Evolutionary conservation across 2,113 vertebrate species (phyloP).

Genomic region (Procavia capensis): DNA sequence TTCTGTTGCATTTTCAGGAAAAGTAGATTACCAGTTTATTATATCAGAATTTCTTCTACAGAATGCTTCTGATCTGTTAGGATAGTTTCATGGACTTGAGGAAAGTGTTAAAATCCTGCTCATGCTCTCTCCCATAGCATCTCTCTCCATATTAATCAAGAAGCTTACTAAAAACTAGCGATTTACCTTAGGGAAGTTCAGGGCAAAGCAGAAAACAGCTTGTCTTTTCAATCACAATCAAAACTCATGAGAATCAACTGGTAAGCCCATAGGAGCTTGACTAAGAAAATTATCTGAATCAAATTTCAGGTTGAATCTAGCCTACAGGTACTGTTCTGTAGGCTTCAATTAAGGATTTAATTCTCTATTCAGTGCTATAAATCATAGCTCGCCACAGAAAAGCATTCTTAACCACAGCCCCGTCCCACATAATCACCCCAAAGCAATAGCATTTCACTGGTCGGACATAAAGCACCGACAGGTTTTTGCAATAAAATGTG

Average conservation of each 20-base stretch:
- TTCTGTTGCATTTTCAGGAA: neutral
- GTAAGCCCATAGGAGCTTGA: conserved; percentile 50
- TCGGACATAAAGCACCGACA: conserved; percentile 79
- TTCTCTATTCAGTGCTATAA: conserved; percentile 73
- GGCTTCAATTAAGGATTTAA: conserved; percentile 69
- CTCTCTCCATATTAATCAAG: conserved; percentile 69
- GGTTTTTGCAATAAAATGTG: conserved; percentile 79
- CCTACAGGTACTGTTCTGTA: conserved; percentile 66
- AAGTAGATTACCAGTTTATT: neutral
- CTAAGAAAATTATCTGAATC: conserved; percentile 75
- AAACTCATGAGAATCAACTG: conserved; percentile 72
- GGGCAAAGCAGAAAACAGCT: conserved; percentile 76
- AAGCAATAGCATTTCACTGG: conserved; percentile 77
- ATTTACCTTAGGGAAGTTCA: conserved; percentile 76
- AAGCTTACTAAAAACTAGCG: conserved; percentile 65
- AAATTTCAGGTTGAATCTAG: conserved; percentile 77
- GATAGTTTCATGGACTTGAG: neutral
- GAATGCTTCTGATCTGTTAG: neutral
- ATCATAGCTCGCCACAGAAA: conserved; percentile 74
- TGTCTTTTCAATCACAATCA: conserved; percentile 78
- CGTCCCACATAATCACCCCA: conserved; percentile 59
- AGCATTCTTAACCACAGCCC: conserved; percentile 67
- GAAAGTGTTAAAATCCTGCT: conserved; percentile 67
- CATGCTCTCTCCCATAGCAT: conserved; percentile 8
- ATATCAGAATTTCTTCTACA: neutral